Evolutionary conservation across 2,888 invertebrate species (phyloP).

Genomic region (Microdon myrmicae): DNA sequence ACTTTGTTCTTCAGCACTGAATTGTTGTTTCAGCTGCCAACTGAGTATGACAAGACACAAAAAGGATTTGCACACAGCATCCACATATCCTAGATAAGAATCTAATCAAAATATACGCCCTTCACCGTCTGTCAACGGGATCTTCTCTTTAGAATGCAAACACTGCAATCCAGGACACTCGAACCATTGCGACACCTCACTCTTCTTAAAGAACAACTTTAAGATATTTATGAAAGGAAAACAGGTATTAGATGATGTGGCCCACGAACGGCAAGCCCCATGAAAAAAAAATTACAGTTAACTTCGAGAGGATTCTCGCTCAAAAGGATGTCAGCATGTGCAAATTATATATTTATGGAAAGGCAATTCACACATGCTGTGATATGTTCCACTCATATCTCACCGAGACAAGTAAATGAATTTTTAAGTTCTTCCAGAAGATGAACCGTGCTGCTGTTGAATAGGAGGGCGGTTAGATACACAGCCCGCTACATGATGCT

Average conservation of each 20-base stretch:
- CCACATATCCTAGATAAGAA: conserved; percentile 50
- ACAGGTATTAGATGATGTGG: too few relatives aligned
- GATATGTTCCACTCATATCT: conserved; percentile 14
- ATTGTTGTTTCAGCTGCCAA: too few relatives aligned
- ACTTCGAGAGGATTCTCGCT: conserved; percentile 43
- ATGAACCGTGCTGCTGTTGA: neutral
- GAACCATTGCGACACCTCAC: neutral
- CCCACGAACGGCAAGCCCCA: too few relatives aligned
- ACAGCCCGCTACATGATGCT: neutral
- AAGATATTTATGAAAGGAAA: conserved; percentile 28
- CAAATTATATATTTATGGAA: conserved; percentile 46
- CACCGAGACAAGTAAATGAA: conserved; percentile 35
- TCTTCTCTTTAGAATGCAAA: conserved; percentile 23
- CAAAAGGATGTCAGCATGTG: conserved; percentile 47
- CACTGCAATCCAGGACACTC: conserved; percentile 27
- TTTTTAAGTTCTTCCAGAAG: conserved; percentile 24
- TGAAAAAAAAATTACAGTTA: conserved; percentile 41
- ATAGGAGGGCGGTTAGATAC: neutral
- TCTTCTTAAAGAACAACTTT: conserved; percentile 6
- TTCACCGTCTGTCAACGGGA: conserved; percentile 25
- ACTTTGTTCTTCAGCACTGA: too few relatives aligned
- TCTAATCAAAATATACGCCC: conserved; percentile 47
- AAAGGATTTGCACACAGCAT: too few relatives aligned
- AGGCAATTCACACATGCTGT: conserved; percentile 47
- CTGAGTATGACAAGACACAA: too few relatives aligned